Percentiles rank a stretch among this genome's conserved stretches.
Evolutionary conservation across 2,888 invertebrate genomes (phyloP).

Genomic region (Leptinotarsa peninsularis): DNA sequence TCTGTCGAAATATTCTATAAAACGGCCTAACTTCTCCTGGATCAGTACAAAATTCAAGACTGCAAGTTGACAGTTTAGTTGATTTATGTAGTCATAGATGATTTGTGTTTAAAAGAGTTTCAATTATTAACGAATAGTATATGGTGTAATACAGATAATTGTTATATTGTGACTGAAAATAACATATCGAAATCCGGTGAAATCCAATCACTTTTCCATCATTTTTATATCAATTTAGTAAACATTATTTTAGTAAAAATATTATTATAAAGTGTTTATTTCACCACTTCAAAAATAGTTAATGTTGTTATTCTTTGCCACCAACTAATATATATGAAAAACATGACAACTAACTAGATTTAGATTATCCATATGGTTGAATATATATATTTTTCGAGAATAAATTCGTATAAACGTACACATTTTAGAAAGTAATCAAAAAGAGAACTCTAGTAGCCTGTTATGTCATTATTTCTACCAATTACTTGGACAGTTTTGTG

Average conservation of each 20-base stretch:
- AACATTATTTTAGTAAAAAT: too few relatives aligned
- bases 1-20: slow-evolving; percentile 55
- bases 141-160: not conserved
- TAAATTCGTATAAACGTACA: slow-evolving; percentile 44
- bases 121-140: slow-evolving; percentile 32
- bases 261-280: too few relatives aligned
- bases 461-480: slow-evolving; percentile 19
- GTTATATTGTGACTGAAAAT: slow-evolving; percentile 6
- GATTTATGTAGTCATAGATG: slow-evolving; percentile 35
- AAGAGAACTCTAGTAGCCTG: slow-evolving; percentile 50
- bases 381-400: slow-evolving; percentile 28
- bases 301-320: not conserved
- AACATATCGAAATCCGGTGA: not conserved
- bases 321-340: not conserved
- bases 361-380: slow-evolving; percentile 35
- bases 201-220: not conserved
- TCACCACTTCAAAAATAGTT: not conserved
- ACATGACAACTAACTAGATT: slow-evolving; percentile 8
- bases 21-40: slow-evolving; percentile 56
- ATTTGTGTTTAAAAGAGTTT: slow-evolving; percentile 27
- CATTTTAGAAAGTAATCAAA: slow-evolving; percentile 26
- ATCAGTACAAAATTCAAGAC: slow-evolving; percentile 59
- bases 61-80: slow-evolving; percentile 51
- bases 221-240: not conserved
- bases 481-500: slow-evolving; percentile 11